Base-by-base conservation (phyloP, 1,140 invertebrate species). In the Hylyphantes graminicola region DNA sequence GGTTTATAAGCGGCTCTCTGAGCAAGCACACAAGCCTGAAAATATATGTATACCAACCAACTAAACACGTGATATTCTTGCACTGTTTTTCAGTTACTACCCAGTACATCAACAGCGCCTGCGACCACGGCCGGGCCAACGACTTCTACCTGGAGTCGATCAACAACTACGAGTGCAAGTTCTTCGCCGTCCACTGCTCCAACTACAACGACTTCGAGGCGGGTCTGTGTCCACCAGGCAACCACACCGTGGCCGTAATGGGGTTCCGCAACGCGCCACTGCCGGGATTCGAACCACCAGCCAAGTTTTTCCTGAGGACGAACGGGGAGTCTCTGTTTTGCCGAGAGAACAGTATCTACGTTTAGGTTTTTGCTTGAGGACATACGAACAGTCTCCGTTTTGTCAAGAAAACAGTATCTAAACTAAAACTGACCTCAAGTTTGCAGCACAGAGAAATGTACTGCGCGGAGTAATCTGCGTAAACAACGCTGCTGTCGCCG, bases 21-120 rank as follows among this genome's bases (percentile, higher is more conserved):
- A n/a, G n/a, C n/a, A n/a, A n/a, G n/a, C n/a, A n/a, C n/a, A n/a
- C n/a, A n/a, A n/a, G n/a, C n/a, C n/a, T n/a, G n/a, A n/a, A n/a
- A n/a, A n/a, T n/a, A n/a, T n/a, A n/a, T n/a, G n/a, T n/a, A n/a
- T n/a, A n/a, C n/a, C n/a, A n/a, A n/a, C n/a, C n/a, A n/a, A n/a
- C n/a, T 15, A 57, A 57, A 6, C 12, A 59, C 12, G n/a, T 7
- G 0, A 13, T 59, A 13, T 59, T 4, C n/a, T 74, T 11, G 13
- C 13, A 9, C 51, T 48, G 15, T 74, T 95, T 92, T 86, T 94
- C 12, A 85, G 75, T 53, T 10, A n/a, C n/a, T n/a, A n/a, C n/a
- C n/a, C n/a, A n/a, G 35, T 77, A 51, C 53, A 11, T 85, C 4
- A 55, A 53, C 10, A 85, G 70, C 64, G 21, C n/a, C 0, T 77